A percentile compares a stretch with the other conserved stretches of the same genome.
phyloP scores from a whole-genome alignment of 2,888 invertebrate species.

The Yponomeuta cagnagella region DNA sequence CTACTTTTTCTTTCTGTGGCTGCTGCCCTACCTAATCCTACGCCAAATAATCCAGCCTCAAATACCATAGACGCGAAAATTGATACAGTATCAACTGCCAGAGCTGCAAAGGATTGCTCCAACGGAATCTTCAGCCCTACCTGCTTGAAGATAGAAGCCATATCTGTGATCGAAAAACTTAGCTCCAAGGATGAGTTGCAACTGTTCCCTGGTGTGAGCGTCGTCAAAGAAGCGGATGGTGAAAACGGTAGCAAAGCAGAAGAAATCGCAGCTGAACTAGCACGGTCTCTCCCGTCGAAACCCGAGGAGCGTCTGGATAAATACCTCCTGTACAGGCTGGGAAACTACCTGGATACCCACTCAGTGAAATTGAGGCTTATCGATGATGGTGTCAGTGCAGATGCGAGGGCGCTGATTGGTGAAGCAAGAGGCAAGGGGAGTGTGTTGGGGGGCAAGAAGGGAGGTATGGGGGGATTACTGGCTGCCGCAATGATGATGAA shows the following conservation, averaged over 20 bases:
- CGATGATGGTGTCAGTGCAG: slow-evolving; percentile 77
- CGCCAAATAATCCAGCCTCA: slow-evolving; percentile 29
- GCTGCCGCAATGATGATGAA: slow-evolving; percentile 79
- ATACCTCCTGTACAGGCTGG: slow-evolving; percentile 82
- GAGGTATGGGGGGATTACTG: slow-evolving; percentile 67
- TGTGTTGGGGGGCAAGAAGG: slow-evolving; percentile 59
- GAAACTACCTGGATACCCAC: slow-evolving; percentile 83
- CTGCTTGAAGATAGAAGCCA: slow-evolving; percentile 64
- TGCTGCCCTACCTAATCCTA: slow-evolving; percentile 52
- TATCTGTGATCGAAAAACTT: slow-evolving; percentile 57
- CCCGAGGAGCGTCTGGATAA: slow-evolving; percentile 85
- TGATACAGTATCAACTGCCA: slow-evolving; percentile 38
- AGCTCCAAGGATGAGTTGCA: slow-evolving; percentile 58
- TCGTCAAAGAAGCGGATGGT: slow-evolving; percentile 77
- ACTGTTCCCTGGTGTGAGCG: slow-evolving; percentile 73
- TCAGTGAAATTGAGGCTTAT: slow-evolving; percentile 82
- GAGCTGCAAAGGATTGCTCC: slow-evolving; percentile 54
- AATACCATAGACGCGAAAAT: slow-evolving; percentile 38
- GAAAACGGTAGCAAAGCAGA: slow-evolving; percentile 78
- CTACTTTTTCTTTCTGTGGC: slow-evolving; percentile 37
- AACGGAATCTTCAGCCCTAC: slow-evolving; percentile 60
- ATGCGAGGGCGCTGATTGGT: slow-evolving; percentile 73
- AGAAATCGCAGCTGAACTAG: slow-evolving; percentile 82
- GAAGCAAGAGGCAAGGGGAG: slow-evolving; percentile 72
- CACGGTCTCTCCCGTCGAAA: slow-evolving; percentile 84